A percentile compares a stretch with the other conserved stretches of the same genome.
Conservation (phyloP, 2,113 vertebrate species). For the Ptilorrhoa leucosticta region DNA sequence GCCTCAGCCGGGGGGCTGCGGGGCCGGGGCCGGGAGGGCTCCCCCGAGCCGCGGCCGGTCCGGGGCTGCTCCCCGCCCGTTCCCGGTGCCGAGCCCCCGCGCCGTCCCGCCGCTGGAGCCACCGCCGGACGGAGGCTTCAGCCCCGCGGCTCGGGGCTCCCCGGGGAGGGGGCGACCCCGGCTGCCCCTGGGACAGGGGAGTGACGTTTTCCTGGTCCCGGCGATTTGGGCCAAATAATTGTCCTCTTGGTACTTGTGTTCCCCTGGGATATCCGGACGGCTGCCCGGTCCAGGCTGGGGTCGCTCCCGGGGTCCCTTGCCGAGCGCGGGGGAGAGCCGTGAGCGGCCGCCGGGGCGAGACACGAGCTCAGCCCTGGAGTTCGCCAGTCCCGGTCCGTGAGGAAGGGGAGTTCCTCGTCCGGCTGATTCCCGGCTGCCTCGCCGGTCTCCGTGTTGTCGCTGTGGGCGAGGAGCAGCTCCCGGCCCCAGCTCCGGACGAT, state of each 20-base stretch:
- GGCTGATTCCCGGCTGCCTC: not conserved
- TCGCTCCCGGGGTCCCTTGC: not conserved
- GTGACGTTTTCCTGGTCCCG: not conserved
- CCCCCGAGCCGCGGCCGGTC: not conserved
- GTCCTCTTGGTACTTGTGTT: fast-evolving
- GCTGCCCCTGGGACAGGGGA: not conserved
- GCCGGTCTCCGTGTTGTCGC: not conserved
- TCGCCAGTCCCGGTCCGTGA: not conserved
- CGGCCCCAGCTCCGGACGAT: not conserved
- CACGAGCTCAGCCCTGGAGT: not conserved
- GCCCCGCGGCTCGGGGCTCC: not conserved
- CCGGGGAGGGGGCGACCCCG: not conserved
- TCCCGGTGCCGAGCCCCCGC: not conserved
- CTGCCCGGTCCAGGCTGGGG: not conserved
- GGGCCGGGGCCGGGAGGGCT: not conserved
- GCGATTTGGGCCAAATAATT: not conserved
- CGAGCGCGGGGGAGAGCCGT: not conserved
- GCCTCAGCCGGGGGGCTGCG: not conserved
- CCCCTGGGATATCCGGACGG: too few relatives aligned
- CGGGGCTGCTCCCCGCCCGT: not conserved
- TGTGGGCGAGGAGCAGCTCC: not conserved
- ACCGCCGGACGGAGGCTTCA: not conserved
- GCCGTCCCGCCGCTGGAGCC: not conserved
- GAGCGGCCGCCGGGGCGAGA: not conserved
- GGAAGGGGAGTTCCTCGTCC: not conserved